Conservation (phyloP, 2,113 vertebrate species). For the Ondatra zibethicus region DNA sequence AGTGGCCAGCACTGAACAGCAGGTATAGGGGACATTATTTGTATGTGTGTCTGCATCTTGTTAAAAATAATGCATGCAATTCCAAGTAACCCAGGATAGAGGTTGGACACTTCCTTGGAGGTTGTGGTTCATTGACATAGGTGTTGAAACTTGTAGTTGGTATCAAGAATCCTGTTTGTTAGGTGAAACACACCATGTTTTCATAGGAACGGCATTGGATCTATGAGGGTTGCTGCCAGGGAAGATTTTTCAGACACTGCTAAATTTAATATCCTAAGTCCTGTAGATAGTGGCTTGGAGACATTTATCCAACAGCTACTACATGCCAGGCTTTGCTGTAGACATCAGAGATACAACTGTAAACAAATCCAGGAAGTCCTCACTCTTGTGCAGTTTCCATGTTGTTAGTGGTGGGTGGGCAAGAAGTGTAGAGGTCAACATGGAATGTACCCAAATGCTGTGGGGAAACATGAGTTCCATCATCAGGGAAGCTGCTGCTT, state of each 20-base stretch:
- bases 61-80: neutral
- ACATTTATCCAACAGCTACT: neutral
- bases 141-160: neutral
- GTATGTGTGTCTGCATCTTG: neutral
- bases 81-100: neutral
- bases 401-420: neutral
- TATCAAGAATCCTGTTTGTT: neutral
- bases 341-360: neutral
- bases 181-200: neutral
- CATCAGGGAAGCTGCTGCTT: neutral
- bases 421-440: neutral
- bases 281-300: neutral
- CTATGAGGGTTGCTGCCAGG: neutral
- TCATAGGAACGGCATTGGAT: neutral
- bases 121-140: neutral
- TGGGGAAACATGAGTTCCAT: neutral
- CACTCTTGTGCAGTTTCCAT: neutral
- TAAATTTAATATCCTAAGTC: neutral
- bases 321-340: neutral
- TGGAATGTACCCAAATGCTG: neutral
- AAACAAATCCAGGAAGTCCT: neutral
- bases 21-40: neutral
- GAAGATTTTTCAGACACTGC: neutral
- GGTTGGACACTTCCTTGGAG: neutral
- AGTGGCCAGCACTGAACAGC: neutral